Percentiles rank a stretch among this genome's conserved stretches.
Conservation (phyloP, 2,888 invertebrate species). For the Platycheirus albimanus region DNA sequence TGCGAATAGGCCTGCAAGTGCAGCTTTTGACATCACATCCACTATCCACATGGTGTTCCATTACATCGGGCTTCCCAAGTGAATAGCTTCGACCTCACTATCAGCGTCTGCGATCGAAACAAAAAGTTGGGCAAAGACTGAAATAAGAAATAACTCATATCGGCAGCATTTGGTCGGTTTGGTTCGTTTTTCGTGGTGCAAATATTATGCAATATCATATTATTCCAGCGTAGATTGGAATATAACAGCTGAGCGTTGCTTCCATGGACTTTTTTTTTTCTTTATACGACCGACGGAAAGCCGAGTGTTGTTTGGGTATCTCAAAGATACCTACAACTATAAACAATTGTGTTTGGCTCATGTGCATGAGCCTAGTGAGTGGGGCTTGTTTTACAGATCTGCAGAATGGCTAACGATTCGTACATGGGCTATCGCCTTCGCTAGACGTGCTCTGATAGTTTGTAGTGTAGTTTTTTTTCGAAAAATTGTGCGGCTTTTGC, state of each 20-base stretch:
- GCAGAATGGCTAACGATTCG: slow-evolving; percentile 65
- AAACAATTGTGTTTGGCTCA: background rate
- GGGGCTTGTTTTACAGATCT: slow-evolving; percentile 46
- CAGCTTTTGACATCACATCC: slow-evolving; percentile 10
- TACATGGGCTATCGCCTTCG: slow-evolving; percentile 68
- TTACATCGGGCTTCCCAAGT: slow-evolving; percentile 47
- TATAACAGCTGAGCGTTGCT: slow-evolving; percentile 32
- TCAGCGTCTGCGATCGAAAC: slow-evolving; percentile 56
- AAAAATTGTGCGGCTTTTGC: slow-evolving; percentile 1
- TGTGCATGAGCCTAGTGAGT: slow-evolving; percentile 32
- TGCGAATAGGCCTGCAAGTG: slow-evolving; percentile 10
- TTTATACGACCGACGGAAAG: background rate
- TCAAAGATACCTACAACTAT: slow-evolving; percentile 2
- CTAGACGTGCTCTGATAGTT: slow-evolving; percentile 67
- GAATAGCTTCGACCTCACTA: slow-evolving; percentile 48
- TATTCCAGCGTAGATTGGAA: slow-evolving; percentile 44
- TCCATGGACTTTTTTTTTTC: background rate
- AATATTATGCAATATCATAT: slow-evolving; percentile 63
- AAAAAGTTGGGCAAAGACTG: slow-evolving; percentile 47
- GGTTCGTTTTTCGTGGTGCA: slow-evolving; percentile 32
- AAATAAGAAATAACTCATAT: slow-evolving; percentile 41
- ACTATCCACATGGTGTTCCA: slow-evolving; percentile 31
- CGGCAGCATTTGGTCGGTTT: slow-evolving; percentile 22
- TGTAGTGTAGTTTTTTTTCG: slow-evolving; percentile 9
- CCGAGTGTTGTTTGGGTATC: background rate